Percentiles rank a stretch among this genome's conserved stretches.
phyloP scores from a whole-genome alignment of 2,113 vertebrate genomes.

The western clawed frog (Xenopus tropicalis) region UCB_Xtro_10.0 CM004443.2:161835501-161836000 shows the following conservation, averaged over 20 bases:
- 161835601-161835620: too few relatives aligned
- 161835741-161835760: neutral
- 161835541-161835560: too few relatives aligned
- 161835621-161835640: too few relatives aligned
- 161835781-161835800: slow-evolving; percentile 58
- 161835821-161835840: slow-evolving; percentile 64
- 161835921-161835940: slow-evolving; percentile 86
- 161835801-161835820: slow-evolving; percentile 71
- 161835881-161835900: slow-evolving; percentile 85
- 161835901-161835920: slow-evolving; percentile 88
- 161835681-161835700: neutral
- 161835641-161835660: neutral
- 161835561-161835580: too few relatives aligned
- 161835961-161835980: slow-evolving; percentile 59
- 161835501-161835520: too few relatives aligned
- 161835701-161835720: neutral
- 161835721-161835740: neutral
- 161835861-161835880: slow-evolving; percentile 79
- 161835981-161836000: slow-evolving; percentile 71
- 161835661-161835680: neutral
- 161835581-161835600: too few relatives aligned
- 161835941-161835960: slow-evolving; percentile 63
- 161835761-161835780: slow-evolving; percentile 15
- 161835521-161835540: too few relatives aligned
- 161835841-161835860: slow-evolving; percentile 78